Evolutionary conservation across 2,797 vertebrate genomes (phyloP).

Genomic region (Pangasius sanitwongsei): DNA sequence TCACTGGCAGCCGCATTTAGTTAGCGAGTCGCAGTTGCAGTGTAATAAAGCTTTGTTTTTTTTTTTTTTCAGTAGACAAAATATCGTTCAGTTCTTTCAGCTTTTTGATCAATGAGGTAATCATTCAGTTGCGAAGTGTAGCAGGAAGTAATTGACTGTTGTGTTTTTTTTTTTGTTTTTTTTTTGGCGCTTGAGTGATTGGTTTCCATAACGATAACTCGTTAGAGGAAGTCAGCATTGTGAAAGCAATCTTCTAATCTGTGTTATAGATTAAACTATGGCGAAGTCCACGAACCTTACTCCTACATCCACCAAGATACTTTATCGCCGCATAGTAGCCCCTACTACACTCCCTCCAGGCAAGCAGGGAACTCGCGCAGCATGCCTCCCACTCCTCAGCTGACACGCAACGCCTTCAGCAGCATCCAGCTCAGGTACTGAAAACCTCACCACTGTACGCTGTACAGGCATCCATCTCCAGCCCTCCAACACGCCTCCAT

Average conservation of each 20-base stretch:
- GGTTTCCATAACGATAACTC: conserved; percentile 30
- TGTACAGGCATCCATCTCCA: neutral
- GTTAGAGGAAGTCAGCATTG: conserved; percentile 40
- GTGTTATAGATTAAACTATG: conserved; percentile 71
- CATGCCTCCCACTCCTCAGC: conserved; percentile 92
- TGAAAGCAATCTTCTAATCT: conserved; percentile 62
- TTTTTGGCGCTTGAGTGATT: neutral
- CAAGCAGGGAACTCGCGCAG: conserved; percentile 84
- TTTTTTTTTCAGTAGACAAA: conserved; percentile 13
- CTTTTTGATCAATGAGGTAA: no score
- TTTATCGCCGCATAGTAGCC: conserved; percentile 84
- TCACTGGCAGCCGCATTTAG: neutral
- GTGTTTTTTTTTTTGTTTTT: neutral
- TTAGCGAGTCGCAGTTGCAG: neutral
- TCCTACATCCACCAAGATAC: conserved; percentile 72
- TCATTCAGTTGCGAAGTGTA: no score
- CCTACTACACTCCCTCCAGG: conserved; percentile 78
- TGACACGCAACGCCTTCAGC: conserved; percentile 92
- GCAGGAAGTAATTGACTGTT: no score
- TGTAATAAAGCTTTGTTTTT: neutral
- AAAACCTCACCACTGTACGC: neutral
- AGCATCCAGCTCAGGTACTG: conserved; percentile 91
- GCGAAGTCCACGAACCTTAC: conserved; percentile 65
- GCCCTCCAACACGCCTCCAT: neutral
- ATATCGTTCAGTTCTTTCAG: conserved; percentile 27